Evolutionary conservation across 2,113 vertebrate genomes (phyloP).

Genomic region (Albula goreensis): DNA sequence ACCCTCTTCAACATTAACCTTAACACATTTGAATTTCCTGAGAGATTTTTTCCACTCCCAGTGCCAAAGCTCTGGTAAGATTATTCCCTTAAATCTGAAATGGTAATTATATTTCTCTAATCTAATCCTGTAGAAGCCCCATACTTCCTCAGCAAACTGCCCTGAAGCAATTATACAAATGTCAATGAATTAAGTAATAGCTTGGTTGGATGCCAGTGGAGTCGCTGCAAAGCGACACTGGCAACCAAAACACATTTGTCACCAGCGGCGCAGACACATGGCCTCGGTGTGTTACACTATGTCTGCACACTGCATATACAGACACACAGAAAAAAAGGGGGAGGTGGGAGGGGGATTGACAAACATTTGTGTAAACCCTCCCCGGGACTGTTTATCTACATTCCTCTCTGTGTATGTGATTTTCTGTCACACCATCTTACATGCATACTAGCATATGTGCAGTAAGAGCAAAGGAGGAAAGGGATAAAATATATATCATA

Average conservation of each 20-base stretch:
- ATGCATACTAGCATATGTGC: background rate
- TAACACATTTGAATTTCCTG: constrained; percentile 42
- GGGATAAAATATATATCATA: background rate
- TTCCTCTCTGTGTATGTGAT: background rate
- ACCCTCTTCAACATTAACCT: constrained; percentile 38
- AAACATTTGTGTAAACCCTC: background rate
- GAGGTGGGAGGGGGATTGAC: too few species aligned
- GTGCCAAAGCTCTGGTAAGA: constrained; percentile 42
- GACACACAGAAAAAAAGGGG: background rate
- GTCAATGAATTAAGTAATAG: constrained; percentile 77
- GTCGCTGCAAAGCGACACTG: constrained; percentile 63
- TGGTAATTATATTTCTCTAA: constrained; percentile 72
- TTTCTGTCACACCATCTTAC: background rate
- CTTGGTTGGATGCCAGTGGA: constrained; percentile 66
- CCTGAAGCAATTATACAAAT: constrained; percentile 74
- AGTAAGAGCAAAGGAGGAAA: background rate
- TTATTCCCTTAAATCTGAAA: constrained; percentile 64
- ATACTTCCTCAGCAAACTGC: constrained; percentile 61
- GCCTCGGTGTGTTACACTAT: constrained; percentile 22
- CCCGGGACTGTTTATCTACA: background rate
- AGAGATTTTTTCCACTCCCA: constrained; percentile 17
- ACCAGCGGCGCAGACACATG: constrained; percentile 37
- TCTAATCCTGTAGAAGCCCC: constrained; percentile 70
- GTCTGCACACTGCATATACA: constrained; percentile 11
- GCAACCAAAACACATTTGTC: constrained; percentile 69